These are phyloP conservation scores for Creontiades dilutus DNA, from an alignment of 2,888 invertebrate species.

Conservation along the genomic window DNA sequence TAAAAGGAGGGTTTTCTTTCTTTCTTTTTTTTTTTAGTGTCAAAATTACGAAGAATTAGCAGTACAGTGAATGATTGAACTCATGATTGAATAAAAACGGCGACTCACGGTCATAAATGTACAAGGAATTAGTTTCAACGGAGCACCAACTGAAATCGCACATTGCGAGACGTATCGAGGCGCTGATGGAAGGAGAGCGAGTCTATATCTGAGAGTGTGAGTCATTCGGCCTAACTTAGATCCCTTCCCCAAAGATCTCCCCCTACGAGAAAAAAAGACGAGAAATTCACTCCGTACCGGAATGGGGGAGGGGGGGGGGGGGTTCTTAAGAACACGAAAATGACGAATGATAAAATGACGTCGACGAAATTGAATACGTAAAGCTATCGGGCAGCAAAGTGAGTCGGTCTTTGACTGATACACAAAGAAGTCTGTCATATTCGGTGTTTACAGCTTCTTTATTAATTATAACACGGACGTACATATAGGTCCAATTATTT, in stretches of 20 bases:
- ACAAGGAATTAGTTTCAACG: constrained; percentile 71
- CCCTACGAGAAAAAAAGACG: neutral
- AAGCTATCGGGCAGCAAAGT: no score
- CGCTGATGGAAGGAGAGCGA: constrained; percentile 57
- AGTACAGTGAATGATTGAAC: no score
- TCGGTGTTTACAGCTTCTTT: no score
- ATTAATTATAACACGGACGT: no score
- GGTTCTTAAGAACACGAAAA: neutral
- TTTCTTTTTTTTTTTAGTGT: neutral
- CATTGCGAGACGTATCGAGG: constrained; percentile 67
- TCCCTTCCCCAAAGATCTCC: constrained; percentile 57
- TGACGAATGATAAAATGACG: neutral
- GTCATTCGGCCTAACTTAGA: constrained; percentile 69
- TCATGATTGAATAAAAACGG: neutral
- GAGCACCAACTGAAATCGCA: constrained; percentile 74
- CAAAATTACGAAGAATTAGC: no score
- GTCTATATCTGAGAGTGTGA: constrained; percentile 68
- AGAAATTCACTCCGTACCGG: constrained; percentile 33
- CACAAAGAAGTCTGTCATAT: no score
- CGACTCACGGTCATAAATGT: constrained; percentile 72
- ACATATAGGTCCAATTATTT: no score
- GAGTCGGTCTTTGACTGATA: no score
- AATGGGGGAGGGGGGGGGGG: no score
- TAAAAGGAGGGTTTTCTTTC: neutral
- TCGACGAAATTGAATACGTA: neutral